Base-by-base conservation (phyloP, 2,888 invertebrate species). In the Crioceris asparagi region DNA sequence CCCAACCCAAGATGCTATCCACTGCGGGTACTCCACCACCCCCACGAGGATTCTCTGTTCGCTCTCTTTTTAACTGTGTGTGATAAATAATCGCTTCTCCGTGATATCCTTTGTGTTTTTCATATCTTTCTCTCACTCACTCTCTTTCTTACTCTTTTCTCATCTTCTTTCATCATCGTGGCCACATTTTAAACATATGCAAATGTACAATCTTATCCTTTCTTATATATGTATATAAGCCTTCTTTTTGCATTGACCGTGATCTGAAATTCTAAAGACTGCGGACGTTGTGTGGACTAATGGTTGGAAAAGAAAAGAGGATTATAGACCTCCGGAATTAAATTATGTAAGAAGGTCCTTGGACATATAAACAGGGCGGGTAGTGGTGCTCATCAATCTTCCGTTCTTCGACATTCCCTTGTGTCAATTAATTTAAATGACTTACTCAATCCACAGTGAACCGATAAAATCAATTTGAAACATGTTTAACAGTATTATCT, bases 141-240 rank as follows among this genome's bases (percentile, higher is more conserved):
- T n/a, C n/a, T n/a, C n/a, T n/a, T n/a, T n/a, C n/a, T n/a, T n/a
- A n/a, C n/a, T n/a, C n/a, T n/a, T n/a, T n/a, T n/a, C n/a, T n/a
- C n/a, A n/a, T n/a, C n/a, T n/a, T n/a, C n/a, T n/a, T n/a, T n/a
- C 52, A 55, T 47, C 51, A 53, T 55, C 55, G 59, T 56, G 61
- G 59, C 59, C 62, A 62, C 63, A 61, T 62, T 61, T 62, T 61
- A 61, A 64, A 61, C 61, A 54, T 62, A 65, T 65, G 65, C 62
- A 63, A 65, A 65, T 65, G 56, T 49, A 47, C 46, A 47, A 10
- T 6, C 29, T 29, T 14, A 14, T 15, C 29, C 10, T 21, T 7
- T 6, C 21, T 10, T 6, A 21, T 53, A n/a, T n/a, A n/a, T n/a
- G n/a, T n/a, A n/a, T n/a, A n/a, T n/a, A n/a, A n/a, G n/a, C n/a